Base-by-base conservation (phyloP, 2,888 invertebrate genomes). In the Polietes domitor region DNA sequence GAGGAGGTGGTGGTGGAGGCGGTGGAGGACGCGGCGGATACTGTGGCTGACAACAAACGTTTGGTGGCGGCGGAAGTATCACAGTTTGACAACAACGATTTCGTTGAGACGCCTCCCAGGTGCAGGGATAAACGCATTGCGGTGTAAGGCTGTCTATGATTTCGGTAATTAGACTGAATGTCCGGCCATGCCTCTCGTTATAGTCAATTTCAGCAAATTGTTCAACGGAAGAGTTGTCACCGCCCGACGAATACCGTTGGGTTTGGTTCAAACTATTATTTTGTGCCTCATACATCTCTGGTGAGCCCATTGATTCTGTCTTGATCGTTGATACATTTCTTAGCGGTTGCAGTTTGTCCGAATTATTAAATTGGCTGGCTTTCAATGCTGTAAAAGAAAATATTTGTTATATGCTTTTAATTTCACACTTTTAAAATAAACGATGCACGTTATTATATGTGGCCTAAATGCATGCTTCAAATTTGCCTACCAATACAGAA, bases 51-150 rank as follows among this genome's bases (percentile, higher is more conserved):
- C 47, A 61, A 61, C 61, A 28, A 12, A n/a, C n/a, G 12, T 47
- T 47, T 80, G 78, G 75, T 80, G 78, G 75, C 83, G 0, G 61
- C 61, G 61, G 37, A 17, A 86, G 28, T 0, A 89, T 78, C 21
- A 86, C 85, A 0, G 85, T 83, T 7, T 87, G 86, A 21, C 89
- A 89, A 84, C 90, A 90, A 26, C 88, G 88, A 73, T 89, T 89
- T 70, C 86, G 83, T 58, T 87, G 88, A 53, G 80, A 89, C 3
- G 87, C 89, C 41, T 88, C 87, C 32, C 88, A 15, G 0, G 90
- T 89, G 79, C 89, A 89, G 15, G 89, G 89, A 10, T 85, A 75
- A 4, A 88, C 86, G 47, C 89, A 89, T 4, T 76, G n/a, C 21
- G 83, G 74, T 17, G 87, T 85, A 0, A 90, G 77, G 0, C 78